Evolutionary conservation across 2,888 invertebrate genomes (phyloP), one percentile per base, ranked within the genome.

Genomic region (Andrena bucephala): DNA sequence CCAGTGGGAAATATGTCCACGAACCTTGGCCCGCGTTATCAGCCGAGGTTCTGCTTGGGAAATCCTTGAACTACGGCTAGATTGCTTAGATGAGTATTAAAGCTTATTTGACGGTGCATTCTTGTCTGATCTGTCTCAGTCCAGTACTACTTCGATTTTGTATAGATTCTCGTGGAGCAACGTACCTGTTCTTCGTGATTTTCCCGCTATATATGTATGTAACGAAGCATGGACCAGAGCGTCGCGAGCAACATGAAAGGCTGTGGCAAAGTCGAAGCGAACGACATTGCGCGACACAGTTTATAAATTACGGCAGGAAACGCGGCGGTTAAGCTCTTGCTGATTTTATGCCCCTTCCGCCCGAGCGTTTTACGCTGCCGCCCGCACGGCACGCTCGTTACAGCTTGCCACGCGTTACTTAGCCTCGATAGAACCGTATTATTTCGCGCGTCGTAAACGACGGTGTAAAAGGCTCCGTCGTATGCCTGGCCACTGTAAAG

Each of bases 261-360:
- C 42, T 16, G 42, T 42, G 42, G 42, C 24, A 57, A 10, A 13
- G 8, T 20, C 24, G 57, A 10, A 10, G 8, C 57, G 57, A 27
- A 57, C 57, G 65, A 27, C n/a, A 2, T 33, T 27, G n/a, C 48
- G 33, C 62, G 81, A 27, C 67, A 71, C 63, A 82, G 78, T 85
- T 85, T 82, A 69, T 82, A 79, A 79, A 68, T 78, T 69, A 59
- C 24, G 52, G 33, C 71, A 73, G 72, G 62, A 83, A 63, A 29
- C 74, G 16, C 65, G 20, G 52, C 54, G 31, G 42, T 59, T 57
- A 57, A 57, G 70, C 60, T 70, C 70, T 60, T 42, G 75, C 54
- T 67, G 85, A 85, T 78, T 85, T 76, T 75, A 78, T 54, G 59
- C 54, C 60, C 62, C 65, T 75, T 85, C 48, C 69, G 68, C 54